Evolutionary conservation across 2,888 invertebrate genomes (phyloP).

Genomic region (Auanema freiburgensis): DNA sequence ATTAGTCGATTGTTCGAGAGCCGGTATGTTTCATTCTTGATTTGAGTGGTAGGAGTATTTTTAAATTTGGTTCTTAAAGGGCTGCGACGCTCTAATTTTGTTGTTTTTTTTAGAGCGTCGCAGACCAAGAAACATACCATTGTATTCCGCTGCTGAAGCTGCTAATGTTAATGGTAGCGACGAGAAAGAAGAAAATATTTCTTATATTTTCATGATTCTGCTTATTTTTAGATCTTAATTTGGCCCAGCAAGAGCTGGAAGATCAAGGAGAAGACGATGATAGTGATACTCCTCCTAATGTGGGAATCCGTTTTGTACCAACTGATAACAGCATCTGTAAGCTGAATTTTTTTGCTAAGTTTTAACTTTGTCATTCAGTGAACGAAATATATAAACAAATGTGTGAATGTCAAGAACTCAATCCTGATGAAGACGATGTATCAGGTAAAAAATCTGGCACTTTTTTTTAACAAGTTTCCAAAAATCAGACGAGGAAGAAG

Average conservation of each 20-base stretch:
- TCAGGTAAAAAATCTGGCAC: conserved; percentile 65
- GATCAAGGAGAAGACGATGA: conserved; percentile 39
- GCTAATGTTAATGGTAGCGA: conserved; percentile 30
- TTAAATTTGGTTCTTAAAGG: background rate
- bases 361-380: conserved; percentile 65
- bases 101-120: conserved; percentile 29
- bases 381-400: conserved; percentile 77
- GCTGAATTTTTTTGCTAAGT: conserved; percentile 14
- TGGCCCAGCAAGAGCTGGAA: conserved; percentile 35
- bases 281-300: conserved; percentile 32
- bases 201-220: background rate
- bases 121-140: conserved; percentile 32
- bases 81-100: conserved; percentile 14
- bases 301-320: conserved; percentile 51
- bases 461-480: background rate
- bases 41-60: background rate
- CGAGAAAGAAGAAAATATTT: conserved; percentile 10
- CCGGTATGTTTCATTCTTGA: conserved; percentile 34
- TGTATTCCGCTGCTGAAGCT: conserved; percentile 39
- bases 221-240: conserved; percentile 39
- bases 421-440: conserved; percentile 78
- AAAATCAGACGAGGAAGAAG: conserved; percentile 19
- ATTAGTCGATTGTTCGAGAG: conserved; percentile 72
- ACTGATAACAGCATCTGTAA: conserved; percentile 42
- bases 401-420: conserved; percentile 78